Base-by-base conservation (phyloP, 2,888 invertebrate genomes). In the Macrostomum cliftonense region DNA sequence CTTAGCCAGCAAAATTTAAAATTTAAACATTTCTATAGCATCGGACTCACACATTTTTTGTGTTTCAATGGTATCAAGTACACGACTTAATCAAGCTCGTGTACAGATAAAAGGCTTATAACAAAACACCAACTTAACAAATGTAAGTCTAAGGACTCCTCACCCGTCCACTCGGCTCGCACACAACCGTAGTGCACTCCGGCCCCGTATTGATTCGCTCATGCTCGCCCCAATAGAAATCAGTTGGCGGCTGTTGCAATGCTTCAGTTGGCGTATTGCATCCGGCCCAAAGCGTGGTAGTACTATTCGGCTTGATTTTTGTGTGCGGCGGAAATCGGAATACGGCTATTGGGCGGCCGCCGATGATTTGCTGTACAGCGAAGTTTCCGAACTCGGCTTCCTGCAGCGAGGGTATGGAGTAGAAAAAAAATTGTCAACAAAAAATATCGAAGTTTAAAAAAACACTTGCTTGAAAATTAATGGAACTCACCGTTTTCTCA, bases 181-280 rank as follows among this genome's bases (percentile, higher is more conserved):
- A 68, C 36, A 69, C 56, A 43, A 69, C 65, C 37, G 68, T 67
- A 12, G 65, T 67, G 51, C 63, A 65, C 51, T 68, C 68, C 1
- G 68, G 66, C 5, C 68, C 67, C 1, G 67, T 64, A 28, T 65
- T 66, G 68, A 68, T 68, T 52, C 62, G 63, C 50, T 60, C 59
- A 43, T 67, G 65, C 47, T 68, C 66, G 50, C 60, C 59, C 63
- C 66, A 68, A 19, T 64, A 60, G 55, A 64, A 69, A 52, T 67
- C 61, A 37, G 60, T 56, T 1, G 69, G 68, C 9, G 68, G 67
- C 49, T 64, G 63, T 53, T 67, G 65, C 19, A 62, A 54, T 9
- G 28, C 28, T 28, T 28, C 28, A 36, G 61, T 55, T 12, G 59
- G 57, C 50, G 66, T 64, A 48, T 57, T 60, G 42, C 54, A 53